Base-by-base conservation (phyloP, 2,113 vertebrate species). In the Mustelus asterias region DNA sequence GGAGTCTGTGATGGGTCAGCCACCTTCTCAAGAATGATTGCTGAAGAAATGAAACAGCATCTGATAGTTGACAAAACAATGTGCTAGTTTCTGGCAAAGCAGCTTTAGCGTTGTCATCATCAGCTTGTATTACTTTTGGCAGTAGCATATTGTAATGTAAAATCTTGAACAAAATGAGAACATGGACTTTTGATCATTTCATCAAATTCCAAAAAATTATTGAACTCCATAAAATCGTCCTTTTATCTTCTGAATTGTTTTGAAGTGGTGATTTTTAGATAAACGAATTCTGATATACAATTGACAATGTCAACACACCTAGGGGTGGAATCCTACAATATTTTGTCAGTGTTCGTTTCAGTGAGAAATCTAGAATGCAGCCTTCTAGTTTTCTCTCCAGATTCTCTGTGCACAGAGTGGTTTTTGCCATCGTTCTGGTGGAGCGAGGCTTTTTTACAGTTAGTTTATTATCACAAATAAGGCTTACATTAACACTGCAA, bases 191-290 rank as follows among this genome's bases (percentile, higher is more conserved):
- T 92, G 89, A 41, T 93, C 60, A 18, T 65, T 67, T 93, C 89
- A 93, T 37, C n/a, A 16, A 44, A 37, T 93, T 93, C 89, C 60
- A 93, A 63, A 93, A 20, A 93, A 93, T 58, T 67, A 18, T 37
- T 65, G 33, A 93, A 37, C 60, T 22, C 63, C 7, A 1, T 41
- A 41, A 93, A 93, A 65, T 1, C n/a, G 16, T 93, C 58, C 60
- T 65, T 93, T 93, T 37, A 93, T 37, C 33, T 60, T 93, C 26
- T 22, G 20, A 37, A 67, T 65, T 65, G 60, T 60, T 67, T 93
- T 93, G 89, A 93, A 67, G 89, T 93, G 89, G 60, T 24, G n/a
- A 41, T 93, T 92, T 37, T n/a, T 65, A 44, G 60, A 93, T 93
- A 93, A 93, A 93, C 60, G 20, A 16, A 20, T 65, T 93, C 7